Evolutionary conservation across 2,797 vertebrate species (phyloP).

Genomic region (Malurus splendens): DNA sequence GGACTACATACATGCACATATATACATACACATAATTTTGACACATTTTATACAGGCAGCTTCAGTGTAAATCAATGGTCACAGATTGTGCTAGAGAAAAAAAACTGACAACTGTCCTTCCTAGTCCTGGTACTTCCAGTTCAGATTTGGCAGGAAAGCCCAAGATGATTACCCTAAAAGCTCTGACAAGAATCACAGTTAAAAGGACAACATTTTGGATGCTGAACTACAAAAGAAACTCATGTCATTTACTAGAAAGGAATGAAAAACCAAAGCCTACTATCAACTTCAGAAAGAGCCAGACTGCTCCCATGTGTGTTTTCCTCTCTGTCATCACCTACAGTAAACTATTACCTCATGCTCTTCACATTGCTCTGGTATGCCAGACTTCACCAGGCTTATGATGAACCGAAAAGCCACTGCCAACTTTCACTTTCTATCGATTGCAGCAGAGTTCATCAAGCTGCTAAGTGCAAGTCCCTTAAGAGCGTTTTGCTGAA

Average conservation of each 20-base stretch:
- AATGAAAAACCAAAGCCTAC: background rate
- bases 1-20: background rate
- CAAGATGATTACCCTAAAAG: background rate
- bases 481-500: background rate
- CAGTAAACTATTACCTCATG: background rate
- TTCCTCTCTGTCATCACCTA: background rate
- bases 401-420: background rate
- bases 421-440: constrained; percentile 10
- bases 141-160: background rate
- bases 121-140: background rate
- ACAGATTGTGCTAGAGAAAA: background rate
- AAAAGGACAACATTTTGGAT: background rate
- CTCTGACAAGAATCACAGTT: background rate
- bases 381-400: background rate
- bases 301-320: background rate
- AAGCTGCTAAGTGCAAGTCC: background rate
- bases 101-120: background rate
- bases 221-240: background rate
- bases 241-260: background rate
- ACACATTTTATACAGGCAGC: background rate
- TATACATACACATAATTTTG: fast-evolving
- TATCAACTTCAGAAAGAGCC: background rate
- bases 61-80: background rate
- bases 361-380: background rate
- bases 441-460: background rate